A percentile compares a stretch with the other conserved stretches of the same genome.
phyloP scores from a whole-genome alignment of 2,888 invertebrate genomes.

The Hypselothyrea guttata region DNA sequence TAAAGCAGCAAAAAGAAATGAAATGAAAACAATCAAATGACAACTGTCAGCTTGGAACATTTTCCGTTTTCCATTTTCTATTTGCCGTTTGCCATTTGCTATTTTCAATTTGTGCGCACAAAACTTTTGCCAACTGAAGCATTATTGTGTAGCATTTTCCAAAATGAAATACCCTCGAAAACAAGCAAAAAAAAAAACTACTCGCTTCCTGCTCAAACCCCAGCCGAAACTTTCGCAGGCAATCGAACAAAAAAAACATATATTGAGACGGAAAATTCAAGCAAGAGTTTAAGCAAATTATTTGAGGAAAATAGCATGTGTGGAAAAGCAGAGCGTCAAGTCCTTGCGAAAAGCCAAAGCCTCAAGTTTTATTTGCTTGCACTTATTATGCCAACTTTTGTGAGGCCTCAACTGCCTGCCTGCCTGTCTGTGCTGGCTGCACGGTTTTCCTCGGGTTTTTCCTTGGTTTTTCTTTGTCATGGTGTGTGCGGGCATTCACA shows the following conservation, averaged over 20 bases:
- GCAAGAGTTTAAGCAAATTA: slow-evolving; percentile 57
- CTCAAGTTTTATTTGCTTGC: slow-evolving; percentile 44
- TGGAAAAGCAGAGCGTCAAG: slow-evolving; percentile 4
- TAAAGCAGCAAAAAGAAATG: slow-evolving; percentile 32
- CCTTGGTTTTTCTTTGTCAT: slow-evolving; percentile 20
- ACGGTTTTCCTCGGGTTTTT: slow-evolving; percentile 7
- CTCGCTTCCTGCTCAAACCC: slow-evolving; percentile 18
- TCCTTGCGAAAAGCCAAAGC: slow-evolving; percentile 7
- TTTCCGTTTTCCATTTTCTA: slow-evolving; percentile 26
- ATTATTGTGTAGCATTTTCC: slow-evolving; percentile 31
- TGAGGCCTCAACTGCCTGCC: slow-evolving; percentile 17
- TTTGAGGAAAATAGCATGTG: slow-evolving; percentile 20
- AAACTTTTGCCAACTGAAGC: slow-evolving; percentile 36
- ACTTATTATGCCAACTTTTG: slow-evolving; percentile 43
- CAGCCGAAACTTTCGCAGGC: background rate
- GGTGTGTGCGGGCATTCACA: slow-evolving; percentile 15
- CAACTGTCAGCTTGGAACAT: slow-evolving; percentile 58
- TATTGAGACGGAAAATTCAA: slow-evolving; percentile 24
- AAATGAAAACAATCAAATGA: slow-evolving; percentile 74
- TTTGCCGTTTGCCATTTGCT: no score
- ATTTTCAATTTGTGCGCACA: slow-evolving; percentile 17
- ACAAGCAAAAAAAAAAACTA: no score
- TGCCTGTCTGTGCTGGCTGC: background rate
- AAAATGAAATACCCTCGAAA: slow-evolving; percentile 24
- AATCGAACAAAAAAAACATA: slow-evolving; percentile 1